Conservation (phyloP, 2,797 vertebrate species). For the Catharus ustulatus region DNA sequence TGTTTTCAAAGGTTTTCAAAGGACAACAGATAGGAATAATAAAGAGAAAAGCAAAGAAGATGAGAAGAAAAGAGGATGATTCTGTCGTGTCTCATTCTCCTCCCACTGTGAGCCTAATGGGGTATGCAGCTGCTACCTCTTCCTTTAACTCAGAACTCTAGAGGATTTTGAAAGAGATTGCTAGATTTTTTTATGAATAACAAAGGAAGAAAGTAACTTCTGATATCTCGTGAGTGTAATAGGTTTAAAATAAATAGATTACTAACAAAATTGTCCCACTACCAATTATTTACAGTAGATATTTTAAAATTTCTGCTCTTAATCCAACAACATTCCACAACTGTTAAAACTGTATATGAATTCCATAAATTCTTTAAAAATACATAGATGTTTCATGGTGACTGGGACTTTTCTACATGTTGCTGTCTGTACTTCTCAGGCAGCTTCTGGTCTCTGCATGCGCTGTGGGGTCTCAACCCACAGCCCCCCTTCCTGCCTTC, state of each 20-base stretch:
- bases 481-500: background rate
- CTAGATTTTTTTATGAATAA: background rate
- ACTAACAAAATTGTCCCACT: background rate
- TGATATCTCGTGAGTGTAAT: background rate
- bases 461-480: background rate
- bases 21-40: background rate
- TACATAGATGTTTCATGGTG: background rate
- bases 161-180: background rate
- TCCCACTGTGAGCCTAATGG: background rate
- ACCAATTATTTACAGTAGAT: fast-evolving
- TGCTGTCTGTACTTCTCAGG: background rate
- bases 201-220: background rate
- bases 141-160: background rate
- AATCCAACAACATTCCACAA: background rate
- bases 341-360: background rate
- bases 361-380: background rate
- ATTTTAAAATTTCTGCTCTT: background rate
- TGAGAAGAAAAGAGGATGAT: background rate
- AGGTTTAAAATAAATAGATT: background rate
- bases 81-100: background rate
- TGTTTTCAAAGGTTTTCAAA: background rate
- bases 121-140: background rate
- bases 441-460: background rate
- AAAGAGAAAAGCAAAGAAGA: background rate
- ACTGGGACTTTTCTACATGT: background rate